Conservation (phyloP, 2,113 vertebrate species). For the Rhinolophus ferrumequinum region DNA sequence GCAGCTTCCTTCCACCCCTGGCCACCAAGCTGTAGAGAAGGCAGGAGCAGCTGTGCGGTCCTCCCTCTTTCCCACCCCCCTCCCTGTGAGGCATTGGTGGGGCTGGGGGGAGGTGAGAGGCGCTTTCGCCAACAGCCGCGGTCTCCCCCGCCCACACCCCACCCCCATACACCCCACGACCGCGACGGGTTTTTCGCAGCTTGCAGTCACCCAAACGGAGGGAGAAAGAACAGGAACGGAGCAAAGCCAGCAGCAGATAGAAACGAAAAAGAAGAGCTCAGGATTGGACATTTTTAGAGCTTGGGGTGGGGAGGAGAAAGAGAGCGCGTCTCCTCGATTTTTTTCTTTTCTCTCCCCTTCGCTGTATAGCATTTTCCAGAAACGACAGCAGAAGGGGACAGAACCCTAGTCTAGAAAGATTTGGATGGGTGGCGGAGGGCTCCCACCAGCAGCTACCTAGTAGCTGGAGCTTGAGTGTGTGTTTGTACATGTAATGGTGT, state of each 20-base stretch:
- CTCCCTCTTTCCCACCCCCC: slow-evolving; percentile 53
- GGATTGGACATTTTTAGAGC: slow-evolving; percentile 69
- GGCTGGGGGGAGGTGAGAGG: slow-evolving; percentile 52
- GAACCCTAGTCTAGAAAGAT: slow-evolving; percentile 17
- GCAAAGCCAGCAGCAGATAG: slow-evolving; percentile 40
- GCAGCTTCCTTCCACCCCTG: slow-evolving; percentile 76
- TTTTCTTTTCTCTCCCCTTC: slow-evolving; percentile 35
- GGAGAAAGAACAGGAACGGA: slow-evolving; percentile 33
- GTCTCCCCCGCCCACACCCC: neutral
- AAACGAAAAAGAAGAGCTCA: slow-evolving; percentile 54
- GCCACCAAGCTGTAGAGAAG: slow-evolving; percentile 63
- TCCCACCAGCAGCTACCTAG: slow-evolving; percentile 4
- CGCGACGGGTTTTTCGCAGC: slow-evolving; percentile 62
- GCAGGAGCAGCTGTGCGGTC: slow-evolving; percentile 67
- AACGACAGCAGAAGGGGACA: slow-evolving; percentile 34
- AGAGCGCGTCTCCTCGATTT: slow-evolving; percentile 50
- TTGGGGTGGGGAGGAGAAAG: slow-evolving; percentile 51
- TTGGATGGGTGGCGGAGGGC: neutral
- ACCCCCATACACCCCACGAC: slow-evolving; percentile 20
- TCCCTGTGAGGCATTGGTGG: neutral
- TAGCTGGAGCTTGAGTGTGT: neutral
- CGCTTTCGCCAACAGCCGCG: neutral
- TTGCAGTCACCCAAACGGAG: slow-evolving; percentile 19
- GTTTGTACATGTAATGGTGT: slow-evolving; percentile 15
- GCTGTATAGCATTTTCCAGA: slow-evolving; percentile 63